These are phyloP conservation scores for Chironex yamaguchii DNA, from an alignment of 30 jellyfish, hydroid and myxozoan genomes.

Conservation along the genomic window DNA sequence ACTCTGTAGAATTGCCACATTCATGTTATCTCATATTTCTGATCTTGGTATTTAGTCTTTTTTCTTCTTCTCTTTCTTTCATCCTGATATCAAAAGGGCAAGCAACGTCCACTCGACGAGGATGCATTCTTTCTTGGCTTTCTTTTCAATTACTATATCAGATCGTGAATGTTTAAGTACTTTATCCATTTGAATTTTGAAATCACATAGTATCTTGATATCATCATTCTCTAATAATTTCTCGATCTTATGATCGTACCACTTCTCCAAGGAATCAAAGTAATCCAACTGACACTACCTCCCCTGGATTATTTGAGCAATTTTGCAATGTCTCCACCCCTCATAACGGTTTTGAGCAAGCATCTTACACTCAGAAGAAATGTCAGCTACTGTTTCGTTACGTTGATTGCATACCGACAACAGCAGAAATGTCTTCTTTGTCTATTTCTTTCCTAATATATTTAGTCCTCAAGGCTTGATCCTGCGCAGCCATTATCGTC, in stretches of 20 bases:
- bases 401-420: background rate
- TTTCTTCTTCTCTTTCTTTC: background rate
- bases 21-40: background rate
- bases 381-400: background rate
- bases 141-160: background rate
- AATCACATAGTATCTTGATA: background rate
- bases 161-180: background rate
- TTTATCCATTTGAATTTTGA: background rate
- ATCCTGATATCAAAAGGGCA: background rate
- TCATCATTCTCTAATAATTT: background rate
- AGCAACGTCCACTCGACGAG: background rate
- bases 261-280: background rate
- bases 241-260: background rate
- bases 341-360: background rate
- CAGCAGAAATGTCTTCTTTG: background rate
- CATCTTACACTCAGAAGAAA: background rate
- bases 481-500: background rate
- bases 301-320: background rate
- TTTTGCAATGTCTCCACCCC: background rate
- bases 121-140: background rate
- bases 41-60: background rate
- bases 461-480: background rate
- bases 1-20: background rate
- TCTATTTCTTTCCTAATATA: background rate
- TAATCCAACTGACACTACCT: background rate